Conservation (phyloP, 2,888 invertebrate species). For the Chrysolina oricalcia region DNA sequence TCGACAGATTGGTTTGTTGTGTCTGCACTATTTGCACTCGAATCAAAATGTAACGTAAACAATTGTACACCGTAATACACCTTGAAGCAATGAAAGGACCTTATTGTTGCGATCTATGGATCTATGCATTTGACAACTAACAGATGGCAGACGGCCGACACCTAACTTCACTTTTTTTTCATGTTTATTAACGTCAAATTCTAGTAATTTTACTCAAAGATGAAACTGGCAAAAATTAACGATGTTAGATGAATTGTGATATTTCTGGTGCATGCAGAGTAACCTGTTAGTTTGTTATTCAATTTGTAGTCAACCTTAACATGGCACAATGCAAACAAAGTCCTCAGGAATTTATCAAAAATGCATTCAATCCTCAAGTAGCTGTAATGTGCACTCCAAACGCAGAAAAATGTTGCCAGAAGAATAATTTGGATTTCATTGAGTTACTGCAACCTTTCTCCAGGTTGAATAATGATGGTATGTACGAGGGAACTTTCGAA, state of each 20-base stretch:
- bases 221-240: slow-evolving; percentile 6
- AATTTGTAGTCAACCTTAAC: slow-evolving; percentile 34
- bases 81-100: slow-evolving; percentile 2
- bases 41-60: no score
- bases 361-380: slow-evolving; percentile 91
- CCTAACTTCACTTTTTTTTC: background rate
- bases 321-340: slow-evolving; percentile 80
- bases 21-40: no score
- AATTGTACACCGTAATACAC: no score
- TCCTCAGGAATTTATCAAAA: slow-evolving; percentile 90
- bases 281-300: background rate
- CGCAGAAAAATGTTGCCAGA: slow-evolving; percentile 89
- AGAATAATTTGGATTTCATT: slow-evolving; percentile 92
- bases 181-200: slow-evolving; percentile 30
- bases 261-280: background rate
- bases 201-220: slow-evolving; percentile 1
- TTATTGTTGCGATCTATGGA: background rate
- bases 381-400: slow-evolving; percentile 88
- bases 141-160: background rate
- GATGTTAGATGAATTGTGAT: slow-evolving; percentile 27
- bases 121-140: background rate
- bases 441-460: slow-evolving; percentile 94
- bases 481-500: slow-evolving; percentile 48
- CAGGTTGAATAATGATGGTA: slow-evolving; percentile 83
- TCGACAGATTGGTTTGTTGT: no score